phyloP scores from a whole-genome alignment of 2,888 invertebrate species.

The Cheilosia pagana region DNA sequence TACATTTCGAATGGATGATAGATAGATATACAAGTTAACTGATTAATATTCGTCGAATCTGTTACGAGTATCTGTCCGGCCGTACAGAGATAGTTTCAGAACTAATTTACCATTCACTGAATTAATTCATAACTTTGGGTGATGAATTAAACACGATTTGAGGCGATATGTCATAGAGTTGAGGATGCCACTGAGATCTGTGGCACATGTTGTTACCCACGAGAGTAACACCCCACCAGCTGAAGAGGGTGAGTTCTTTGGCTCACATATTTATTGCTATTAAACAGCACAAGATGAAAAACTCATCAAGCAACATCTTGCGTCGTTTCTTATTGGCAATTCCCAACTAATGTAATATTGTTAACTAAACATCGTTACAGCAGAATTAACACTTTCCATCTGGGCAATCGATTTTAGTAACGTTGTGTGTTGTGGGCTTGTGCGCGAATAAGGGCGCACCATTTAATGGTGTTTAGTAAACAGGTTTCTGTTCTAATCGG shows the following conservation, averaged over 20 bases:
- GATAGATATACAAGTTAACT: background rate
- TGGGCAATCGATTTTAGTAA: background rate
- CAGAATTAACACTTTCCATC: background rate
- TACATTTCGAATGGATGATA: constrained; percentile 17
- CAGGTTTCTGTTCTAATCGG: too few species aligned
- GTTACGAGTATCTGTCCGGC: background rate
- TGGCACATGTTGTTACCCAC: background rate
- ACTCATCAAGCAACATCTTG: background rate
- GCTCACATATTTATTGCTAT: background rate
- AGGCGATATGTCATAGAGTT: background rate
- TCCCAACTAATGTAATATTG: constrained; percentile 9
- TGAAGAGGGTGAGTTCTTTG: background rate
- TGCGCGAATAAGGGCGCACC: too few species aligned
- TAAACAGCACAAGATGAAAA: background rate
- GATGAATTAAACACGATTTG: constrained; percentile 32
- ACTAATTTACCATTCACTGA: constrained; percentile 42
- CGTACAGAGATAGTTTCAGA: constrained; percentile 17
- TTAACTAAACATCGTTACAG: background rate
- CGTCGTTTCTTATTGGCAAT: background rate
- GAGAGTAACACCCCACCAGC: background rate
- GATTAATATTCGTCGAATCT: background rate
- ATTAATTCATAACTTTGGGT: background rate
- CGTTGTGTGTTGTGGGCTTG: too few species aligned
- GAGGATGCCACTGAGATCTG: background rate
- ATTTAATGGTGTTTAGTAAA: too few species aligned